These are phyloP conservation scores for Pteria penguin DNA, from an alignment of 2,888 invertebrate species.

Conservation along the genomic window DNA sequence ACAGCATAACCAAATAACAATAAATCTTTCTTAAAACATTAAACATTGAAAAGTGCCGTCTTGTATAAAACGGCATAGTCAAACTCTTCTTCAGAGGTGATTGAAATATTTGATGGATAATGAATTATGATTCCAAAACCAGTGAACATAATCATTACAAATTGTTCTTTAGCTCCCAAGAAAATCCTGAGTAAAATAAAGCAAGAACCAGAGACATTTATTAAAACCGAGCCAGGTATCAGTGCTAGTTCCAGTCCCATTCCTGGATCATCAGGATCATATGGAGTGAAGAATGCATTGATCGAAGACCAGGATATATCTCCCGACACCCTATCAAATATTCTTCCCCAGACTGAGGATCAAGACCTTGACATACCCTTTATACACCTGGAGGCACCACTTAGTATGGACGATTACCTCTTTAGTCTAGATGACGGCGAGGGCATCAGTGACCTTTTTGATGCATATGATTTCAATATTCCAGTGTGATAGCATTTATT, in stretches of 20 bases:
- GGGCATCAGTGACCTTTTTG: slow-evolving; percentile 79
- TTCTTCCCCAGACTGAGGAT: slow-evolving; percentile 88
- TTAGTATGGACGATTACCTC: slow-evolving; percentile 79
- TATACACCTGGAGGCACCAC: slow-evolving; percentile 87
- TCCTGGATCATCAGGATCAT: slow-evolving; percentile 10
- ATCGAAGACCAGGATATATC: slow-evolving; percentile 90
- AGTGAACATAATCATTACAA: too few species aligned
- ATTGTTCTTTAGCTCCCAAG: too few species aligned
- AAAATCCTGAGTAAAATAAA: slow-evolving; percentile 13
- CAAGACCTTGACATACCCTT: slow-evolving; percentile 85
- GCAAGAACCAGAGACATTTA: slow-evolving; percentile 24
- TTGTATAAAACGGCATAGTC: too few species aligned
- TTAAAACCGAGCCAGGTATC: slow-evolving; percentile 6
- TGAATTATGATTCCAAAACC: too few species aligned
- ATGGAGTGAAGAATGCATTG: slow-evolving; percentile 82
- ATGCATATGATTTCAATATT: slow-evolving; percentile 66
- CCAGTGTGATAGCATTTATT: slow-evolving; percentile 24
- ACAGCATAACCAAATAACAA: too few species aligned
- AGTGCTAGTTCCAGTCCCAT: neutral
- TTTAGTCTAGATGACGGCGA: slow-evolving; percentile 78
- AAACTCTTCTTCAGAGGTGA: too few species aligned
- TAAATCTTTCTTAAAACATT: too few species aligned
- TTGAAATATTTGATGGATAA: too few species aligned
- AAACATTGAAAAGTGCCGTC: too few species aligned
- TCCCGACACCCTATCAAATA: slow-evolving; percentile 84